These are phyloP conservation scores for Anas georgica DNA, from an alignment of 2,797 vertebrate genomes.

Conservation along the genomic window DNA sequence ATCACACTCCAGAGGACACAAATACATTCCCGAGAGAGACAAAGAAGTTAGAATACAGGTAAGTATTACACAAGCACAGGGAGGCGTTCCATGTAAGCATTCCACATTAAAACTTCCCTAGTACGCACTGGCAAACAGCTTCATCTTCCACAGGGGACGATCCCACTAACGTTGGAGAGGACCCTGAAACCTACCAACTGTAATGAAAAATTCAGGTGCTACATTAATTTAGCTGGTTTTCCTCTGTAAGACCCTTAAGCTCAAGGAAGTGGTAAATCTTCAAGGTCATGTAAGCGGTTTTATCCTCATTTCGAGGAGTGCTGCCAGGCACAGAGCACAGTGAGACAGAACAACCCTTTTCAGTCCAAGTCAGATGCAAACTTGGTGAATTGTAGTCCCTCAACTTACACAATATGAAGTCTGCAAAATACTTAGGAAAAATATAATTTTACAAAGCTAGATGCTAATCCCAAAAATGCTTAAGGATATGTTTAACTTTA, in stretches of 20 bases:
- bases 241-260: background rate
- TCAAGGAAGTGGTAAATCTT: background rate
- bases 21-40: background rate
- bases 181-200: background rate
- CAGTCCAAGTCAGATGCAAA: background rate
- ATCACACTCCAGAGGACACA: background rate
- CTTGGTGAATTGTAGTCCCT: background rate
- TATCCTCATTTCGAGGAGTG: too few relatives aligned
- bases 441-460: background rate
- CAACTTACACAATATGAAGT: background rate
- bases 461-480: background rate
- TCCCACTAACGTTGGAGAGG: background rate
- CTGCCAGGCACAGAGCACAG: background rate
- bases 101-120: background rate
- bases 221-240: background rate
- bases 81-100: background rate
- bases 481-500: background rate
- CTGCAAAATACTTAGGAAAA: background rate
- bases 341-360: background rate
- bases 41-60: background rate
- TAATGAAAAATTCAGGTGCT: background rate
- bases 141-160: background rate
- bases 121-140: background rate
- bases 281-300: background rate
- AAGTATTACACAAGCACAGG: background rate